Conservation (phyloP, 2,113 vertebrate species). For the Platysteira castanea region DNA sequence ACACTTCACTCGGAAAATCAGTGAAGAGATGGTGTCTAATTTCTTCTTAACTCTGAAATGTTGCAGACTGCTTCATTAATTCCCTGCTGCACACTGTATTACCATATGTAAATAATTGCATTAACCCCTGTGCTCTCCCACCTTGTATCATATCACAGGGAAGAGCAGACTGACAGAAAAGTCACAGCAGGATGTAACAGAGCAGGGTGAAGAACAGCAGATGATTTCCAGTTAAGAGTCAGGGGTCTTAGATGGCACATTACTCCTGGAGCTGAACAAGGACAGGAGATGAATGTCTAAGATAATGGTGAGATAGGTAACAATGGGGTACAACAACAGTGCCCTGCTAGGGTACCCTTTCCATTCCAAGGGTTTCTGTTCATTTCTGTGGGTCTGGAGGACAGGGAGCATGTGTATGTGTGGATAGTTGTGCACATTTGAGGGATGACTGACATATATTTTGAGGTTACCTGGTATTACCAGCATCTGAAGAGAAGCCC, state of each 20-base stretch:
- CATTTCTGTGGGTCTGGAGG: not conserved
- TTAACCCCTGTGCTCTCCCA: conserved; percentile 39
- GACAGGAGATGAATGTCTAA: not conserved
- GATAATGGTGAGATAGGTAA: not conserved
- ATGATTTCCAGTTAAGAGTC: conserved; percentile 43
- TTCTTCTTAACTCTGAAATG: not conserved
- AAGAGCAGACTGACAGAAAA: conserved; percentile 38
- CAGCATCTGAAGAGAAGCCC: not conserved
- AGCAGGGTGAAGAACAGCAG: not conserved
- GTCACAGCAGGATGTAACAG: not conserved
- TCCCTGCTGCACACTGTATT: not conserved
- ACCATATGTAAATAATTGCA: conserved; percentile 48
- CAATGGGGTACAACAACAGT: not conserved
- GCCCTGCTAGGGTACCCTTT: not conserved
- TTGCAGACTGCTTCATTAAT: not conserved
- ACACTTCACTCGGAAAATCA: not conserved
- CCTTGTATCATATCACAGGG: conserved; percentile 15
- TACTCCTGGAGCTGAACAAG: conserved; percentile 10
- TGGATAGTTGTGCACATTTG: not conserved
- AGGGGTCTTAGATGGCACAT: conserved; percentile 11
- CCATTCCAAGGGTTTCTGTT: not conserved
- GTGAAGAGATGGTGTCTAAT: not conserved
- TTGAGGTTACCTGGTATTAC: not conserved
- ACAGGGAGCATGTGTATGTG: fast-evolving
- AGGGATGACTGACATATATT: not conserved